Percentiles rank a stretch among this genome's conserved stretches.
Conservation (phyloP, 1,140 invertebrate species). For the Asobara japonica region DNA sequence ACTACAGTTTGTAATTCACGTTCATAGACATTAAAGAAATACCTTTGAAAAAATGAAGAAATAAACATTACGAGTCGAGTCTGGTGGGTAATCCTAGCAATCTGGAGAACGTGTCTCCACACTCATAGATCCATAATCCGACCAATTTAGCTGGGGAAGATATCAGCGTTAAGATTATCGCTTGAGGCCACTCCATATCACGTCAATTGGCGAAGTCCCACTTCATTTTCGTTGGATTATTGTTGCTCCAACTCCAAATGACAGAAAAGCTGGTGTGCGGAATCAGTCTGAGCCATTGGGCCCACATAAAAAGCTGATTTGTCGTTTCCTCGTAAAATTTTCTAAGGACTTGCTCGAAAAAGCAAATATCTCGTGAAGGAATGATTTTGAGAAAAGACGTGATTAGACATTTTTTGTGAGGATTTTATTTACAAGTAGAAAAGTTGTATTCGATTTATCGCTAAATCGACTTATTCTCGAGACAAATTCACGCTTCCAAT, state of each 20-base stretch:
- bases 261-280: too few relatives aligned
- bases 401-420: neutral
- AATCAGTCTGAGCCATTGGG: too few relatives aligned
- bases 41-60: neutral
- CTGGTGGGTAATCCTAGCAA: neutral
- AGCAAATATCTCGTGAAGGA: too few relatives aligned
- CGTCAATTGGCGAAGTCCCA: neutral
- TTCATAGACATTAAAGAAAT: neutral
- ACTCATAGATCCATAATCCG: neutral
- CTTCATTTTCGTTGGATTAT: neutral
- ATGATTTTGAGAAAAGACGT: neutral
- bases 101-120: neutral
- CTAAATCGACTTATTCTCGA: too few relatives aligned
- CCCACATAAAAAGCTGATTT: too few relatives aligned
- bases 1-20: too few relatives aligned
- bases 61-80: neutral
- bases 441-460: too few relatives aligned
- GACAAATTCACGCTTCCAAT: too few relatives aligned
- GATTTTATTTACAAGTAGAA: too few relatives aligned
- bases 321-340: too few relatives aligned
- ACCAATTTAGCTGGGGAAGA: neutral
- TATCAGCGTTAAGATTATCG: neutral
- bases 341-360: too few relatives aligned
- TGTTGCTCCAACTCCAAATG: neutral
- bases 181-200: neutral